phyloP scores from a whole-genome alignment of 2,888 invertebrate species.

The Drosophila mettleri region DNA sequence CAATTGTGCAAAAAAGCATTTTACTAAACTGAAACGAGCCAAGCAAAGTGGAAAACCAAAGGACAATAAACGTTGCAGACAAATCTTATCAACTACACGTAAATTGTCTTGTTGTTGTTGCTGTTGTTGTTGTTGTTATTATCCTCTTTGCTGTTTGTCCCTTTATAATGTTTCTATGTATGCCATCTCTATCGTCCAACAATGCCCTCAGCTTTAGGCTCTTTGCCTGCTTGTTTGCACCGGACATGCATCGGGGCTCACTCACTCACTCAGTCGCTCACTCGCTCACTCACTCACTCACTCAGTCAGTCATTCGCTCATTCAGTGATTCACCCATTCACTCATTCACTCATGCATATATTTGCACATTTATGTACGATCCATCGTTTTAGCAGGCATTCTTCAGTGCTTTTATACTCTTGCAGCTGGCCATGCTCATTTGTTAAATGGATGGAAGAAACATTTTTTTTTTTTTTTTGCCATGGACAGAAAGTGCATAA shows the following conservation, averaged over 20 bases:
- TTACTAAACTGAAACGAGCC: conserved; percentile 55
- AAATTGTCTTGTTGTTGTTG: conserved; percentile 31
- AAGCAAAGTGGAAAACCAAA: conserved; percentile 74
- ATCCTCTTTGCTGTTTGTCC: conserved; percentile 39
- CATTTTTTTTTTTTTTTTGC: too few relatives aligned
- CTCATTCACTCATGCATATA: conserved; percentile 57
- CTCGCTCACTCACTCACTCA: too few relatives aligned
- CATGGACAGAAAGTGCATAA: conserved; percentile 1
- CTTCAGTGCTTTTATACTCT: conserved; percentile 13
- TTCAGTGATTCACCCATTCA: conserved; percentile 36
- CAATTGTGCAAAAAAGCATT: conserved; percentile 66
- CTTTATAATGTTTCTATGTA: conserved; percentile 51
- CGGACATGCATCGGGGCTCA: conserved; percentile 74
- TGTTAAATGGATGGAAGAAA: conserved; percentile 9
- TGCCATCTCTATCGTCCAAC: conserved; percentile 48
- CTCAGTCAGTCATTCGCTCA: conserved; percentile 24
- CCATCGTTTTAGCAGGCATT: conserved; percentile 27
- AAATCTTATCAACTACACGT: conserved; percentile 77
- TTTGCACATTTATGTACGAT: conserved; percentile 66
- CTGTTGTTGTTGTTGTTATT: conserved; percentile 41
- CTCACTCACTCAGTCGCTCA: conserved; percentile 23
- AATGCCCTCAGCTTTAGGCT: conserved; percentile 59
- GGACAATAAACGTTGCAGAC: conserved; percentile 76
- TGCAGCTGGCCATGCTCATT: conserved; percentile 5
- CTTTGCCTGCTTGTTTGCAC: conserved; percentile 65